Conservation (phyloP, 2,113 vertebrate species). For the Bombycilla garrulus region DNA sequence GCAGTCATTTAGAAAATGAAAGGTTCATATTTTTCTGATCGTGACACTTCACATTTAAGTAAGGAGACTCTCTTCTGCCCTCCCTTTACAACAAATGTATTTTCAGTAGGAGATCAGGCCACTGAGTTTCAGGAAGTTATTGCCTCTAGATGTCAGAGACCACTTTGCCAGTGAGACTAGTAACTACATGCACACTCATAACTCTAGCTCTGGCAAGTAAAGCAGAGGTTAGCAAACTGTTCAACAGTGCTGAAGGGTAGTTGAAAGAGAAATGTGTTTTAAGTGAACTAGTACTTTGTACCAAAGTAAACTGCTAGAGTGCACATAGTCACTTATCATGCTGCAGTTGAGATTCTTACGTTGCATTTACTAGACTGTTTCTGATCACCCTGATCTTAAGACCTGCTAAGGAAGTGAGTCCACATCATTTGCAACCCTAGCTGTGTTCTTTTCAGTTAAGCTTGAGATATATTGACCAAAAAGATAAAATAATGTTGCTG, state of each 20-base stretch:
- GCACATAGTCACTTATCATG: background rate
- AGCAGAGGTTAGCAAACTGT: background rate
- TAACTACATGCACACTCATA: background rate
- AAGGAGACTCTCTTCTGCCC: background rate
- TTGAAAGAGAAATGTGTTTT: background rate
- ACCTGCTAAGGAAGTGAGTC: background rate
- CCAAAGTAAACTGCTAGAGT: background rate
- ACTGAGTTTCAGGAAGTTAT: background rate
- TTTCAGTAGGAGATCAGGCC: background rate
- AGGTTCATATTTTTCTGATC: background rate
- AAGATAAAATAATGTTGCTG: background rate
- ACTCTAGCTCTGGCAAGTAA: background rate
- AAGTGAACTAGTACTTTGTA: background rate
- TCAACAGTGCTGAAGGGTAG: background rate
- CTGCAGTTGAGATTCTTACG: background rate
- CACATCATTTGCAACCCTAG: background rate
- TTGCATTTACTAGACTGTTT: background rate
- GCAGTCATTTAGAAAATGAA: background rate
- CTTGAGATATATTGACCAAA: background rate
- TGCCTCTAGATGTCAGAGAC: slow-evolving; percentile 8
- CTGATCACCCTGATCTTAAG: background rate
- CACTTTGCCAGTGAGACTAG: background rate
- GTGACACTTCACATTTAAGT: background rate
- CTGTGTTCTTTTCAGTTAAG: background rate
- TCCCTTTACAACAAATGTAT: background rate